Evolutionary conservation across 2,113 vertebrate species (phyloP), one percentile per base, ranked within the genome.

Genomic region (Zosterops borbonicus): DNA sequence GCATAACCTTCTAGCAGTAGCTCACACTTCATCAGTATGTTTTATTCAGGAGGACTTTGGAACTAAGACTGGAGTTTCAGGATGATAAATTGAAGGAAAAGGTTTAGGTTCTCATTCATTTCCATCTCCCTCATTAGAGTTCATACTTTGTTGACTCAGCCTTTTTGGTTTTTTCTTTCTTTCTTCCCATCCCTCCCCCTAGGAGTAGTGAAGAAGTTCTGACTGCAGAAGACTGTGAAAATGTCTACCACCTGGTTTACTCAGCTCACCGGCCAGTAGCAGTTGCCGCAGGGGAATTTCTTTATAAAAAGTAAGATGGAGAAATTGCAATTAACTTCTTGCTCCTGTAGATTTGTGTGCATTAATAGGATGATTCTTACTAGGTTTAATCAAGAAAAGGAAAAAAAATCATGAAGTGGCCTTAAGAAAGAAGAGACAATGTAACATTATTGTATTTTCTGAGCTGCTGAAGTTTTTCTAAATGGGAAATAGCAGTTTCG

Each of bases 121-220:
- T 83, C n/a, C 14, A 4, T 85, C 37, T 87, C 17, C 12, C 8
- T 84, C 23, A 9, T 49, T 90, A 62, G 55, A 55, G 8, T 59
- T 95, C 25, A 14, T 87, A 33, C 23, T 75, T 31, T 74, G 5
- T 65, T 89, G 62, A 91, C 42, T 76, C 80, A 58, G 22, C 14
- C 27, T 24, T n/a, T 50, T 24, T 87, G 14, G 11, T 64, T 65
- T 11, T 25, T 60, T 44, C 27, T 44, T 60, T 65, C 86, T 98
- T 93, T 44, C 87, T 98, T 82, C 87, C 65, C 41, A 74, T 92
- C 18, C 27, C 21, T 46, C 29, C 44, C 71, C 59, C 53, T 92
- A 99, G 99, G 98, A 99, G 99, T 98, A 99, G 99, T 60, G 99
- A 99, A 97, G 99, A 99, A 98, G 98, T 99, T 92, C 98, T 99